Conservation (phyloP, 2,888 invertebrate genomes). For the Psylliodes chrysocephalus region DNA sequence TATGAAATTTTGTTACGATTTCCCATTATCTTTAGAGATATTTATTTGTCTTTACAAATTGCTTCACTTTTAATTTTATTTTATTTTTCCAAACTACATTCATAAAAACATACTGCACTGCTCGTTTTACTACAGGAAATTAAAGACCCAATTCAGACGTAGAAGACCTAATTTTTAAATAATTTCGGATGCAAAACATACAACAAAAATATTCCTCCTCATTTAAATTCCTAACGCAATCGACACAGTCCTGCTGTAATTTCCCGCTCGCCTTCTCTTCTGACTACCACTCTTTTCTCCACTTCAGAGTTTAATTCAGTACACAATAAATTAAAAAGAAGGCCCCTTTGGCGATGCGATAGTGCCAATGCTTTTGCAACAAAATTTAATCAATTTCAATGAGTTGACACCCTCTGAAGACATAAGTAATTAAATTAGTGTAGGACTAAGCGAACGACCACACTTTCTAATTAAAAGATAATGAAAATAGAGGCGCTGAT, state of each 20-base stretch:
- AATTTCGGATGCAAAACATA: background rate
- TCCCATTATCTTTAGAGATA: too few relatives aligned
- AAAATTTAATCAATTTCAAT: constrained; percentile 28
- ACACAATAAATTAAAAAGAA: constrained; percentile 21
- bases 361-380: constrained; percentile 13
- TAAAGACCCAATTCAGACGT: too few relatives aligned
- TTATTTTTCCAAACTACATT: too few relatives aligned
- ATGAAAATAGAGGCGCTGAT: constrained; percentile 15
- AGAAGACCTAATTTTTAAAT: background rate
- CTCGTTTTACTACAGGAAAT: too few relatives aligned
- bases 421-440: constrained; percentile 27
- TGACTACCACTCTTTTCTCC: too few relatives aligned
- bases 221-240: background rate
- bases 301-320: constrained; percentile 6
- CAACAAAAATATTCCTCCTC: background rate
- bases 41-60: too few relatives aligned
- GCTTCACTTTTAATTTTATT: too few relatives aligned
- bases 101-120: too few relatives aligned
- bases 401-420: constrained; percentile 21
- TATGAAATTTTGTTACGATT: too few relatives aligned
- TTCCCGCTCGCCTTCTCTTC: background rate
- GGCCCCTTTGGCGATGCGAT: background rate
- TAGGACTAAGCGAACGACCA: constrained; percentile 8
- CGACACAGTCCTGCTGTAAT: background rate
- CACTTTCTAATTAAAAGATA: constrained; percentile 26